phyloP scores from a whole-genome alignment of 2,888 invertebrate genomes.

The Mactromeris polynyma region DNA sequence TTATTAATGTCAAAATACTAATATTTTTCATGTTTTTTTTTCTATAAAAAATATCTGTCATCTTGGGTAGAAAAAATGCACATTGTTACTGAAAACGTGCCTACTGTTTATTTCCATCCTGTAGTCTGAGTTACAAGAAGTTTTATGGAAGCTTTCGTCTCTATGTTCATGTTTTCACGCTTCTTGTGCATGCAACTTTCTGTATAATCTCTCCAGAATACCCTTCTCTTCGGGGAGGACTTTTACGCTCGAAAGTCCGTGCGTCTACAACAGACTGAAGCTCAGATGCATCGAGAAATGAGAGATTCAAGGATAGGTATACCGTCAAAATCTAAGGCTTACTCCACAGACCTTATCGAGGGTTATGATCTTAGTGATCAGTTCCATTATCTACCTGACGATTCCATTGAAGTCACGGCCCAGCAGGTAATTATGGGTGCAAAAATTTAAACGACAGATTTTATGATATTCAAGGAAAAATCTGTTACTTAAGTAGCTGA shows the following conservation, averaged over 20 bases:
- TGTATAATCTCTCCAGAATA: slow-evolving; percentile 66
- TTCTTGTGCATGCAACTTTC: slow-evolving; percentile 60
- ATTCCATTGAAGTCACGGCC: slow-evolving; percentile 68
- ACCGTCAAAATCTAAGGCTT: slow-evolving; percentile 72
- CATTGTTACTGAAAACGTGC: too few relatives aligned
- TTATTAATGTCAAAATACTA: too few relatives aligned
- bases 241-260: slow-evolving; percentile 80
- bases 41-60: too few relatives aligned
- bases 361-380: slow-evolving; percentile 90
- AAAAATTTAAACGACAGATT: background rate
- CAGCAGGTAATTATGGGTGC: slow-evolving; percentile 46
- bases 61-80: too few relatives aligned
- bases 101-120: too few relatives aligned
- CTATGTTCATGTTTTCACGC: slow-evolving; percentile 33
- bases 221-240: slow-evolving; percentile 77
- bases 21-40: too few relatives aligned
- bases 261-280: slow-evolving; percentile 76
- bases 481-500: background rate
- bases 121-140: slow-evolving; percentile 1
- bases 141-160: background rate
- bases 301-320: slow-evolving; percentile 61
- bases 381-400: slow-evolving; percentile 81
- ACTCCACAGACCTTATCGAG: slow-evolving; percentile 70
- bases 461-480: background rate
- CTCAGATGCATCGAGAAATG: slow-evolving; percentile 70